These are phyloP conservation scores for Apocrypta bakeri DNA, from an alignment of 1,140 invertebrate genomes.

Conservation along the genomic window DNA sequence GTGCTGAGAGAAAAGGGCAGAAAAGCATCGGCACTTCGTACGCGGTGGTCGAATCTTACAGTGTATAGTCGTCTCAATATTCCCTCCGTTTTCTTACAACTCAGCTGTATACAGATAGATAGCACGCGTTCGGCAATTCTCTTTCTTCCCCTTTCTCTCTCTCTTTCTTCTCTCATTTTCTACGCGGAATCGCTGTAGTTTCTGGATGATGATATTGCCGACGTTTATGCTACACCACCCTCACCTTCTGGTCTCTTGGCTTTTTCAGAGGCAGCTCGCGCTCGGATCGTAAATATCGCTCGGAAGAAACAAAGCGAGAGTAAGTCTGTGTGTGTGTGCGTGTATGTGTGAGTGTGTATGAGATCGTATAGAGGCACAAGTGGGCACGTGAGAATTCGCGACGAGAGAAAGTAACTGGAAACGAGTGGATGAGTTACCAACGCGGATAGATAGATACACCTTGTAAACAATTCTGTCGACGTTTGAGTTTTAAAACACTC, in stretches of 20 bases:
- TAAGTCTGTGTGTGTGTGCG: no score
- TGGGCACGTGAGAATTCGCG: conserved; percentile 32
- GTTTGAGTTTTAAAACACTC: no score
- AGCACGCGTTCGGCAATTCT: neutral
- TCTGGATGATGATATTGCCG: conserved; percentile 24
- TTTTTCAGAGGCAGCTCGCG: conserved; percentile 21
- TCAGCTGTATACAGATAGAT: neutral
- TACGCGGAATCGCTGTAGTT: neutral
- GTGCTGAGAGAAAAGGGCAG: neutral
- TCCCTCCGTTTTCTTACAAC: conserved; percentile 7
- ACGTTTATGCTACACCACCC: neutral
- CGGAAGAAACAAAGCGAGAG: neutral
- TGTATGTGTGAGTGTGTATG: no score
- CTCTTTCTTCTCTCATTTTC: conserved; percentile 15
- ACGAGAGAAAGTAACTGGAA: neutral
- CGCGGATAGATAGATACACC: neutral
- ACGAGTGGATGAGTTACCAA: neutral
- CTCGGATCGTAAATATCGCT: conserved; percentile 36
- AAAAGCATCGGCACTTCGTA: conserved; percentile 2
- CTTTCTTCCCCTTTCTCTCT: neutral
- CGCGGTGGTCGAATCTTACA: neutral
- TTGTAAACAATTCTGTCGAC: neutral
- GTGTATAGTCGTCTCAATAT: conserved; percentile 5
- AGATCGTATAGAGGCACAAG: neutral
- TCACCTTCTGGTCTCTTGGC: neutral